These are phyloP conservation scores for Syngnathus scovelli DNA, from an alignment of 2,113 vertebrate genomes.

Conservation along the genomic window DNA sequence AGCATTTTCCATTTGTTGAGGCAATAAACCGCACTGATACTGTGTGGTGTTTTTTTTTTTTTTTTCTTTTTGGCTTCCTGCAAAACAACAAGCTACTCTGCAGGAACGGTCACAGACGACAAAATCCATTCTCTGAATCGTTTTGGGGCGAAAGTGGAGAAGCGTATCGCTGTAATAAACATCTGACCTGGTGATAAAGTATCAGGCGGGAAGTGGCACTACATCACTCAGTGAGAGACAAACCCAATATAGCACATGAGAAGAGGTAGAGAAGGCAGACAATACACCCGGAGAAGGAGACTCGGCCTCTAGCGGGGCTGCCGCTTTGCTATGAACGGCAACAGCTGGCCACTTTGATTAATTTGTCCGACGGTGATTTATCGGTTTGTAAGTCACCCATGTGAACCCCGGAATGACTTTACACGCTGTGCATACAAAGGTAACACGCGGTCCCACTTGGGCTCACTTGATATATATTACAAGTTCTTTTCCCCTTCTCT, in stretches of 20 bases:
- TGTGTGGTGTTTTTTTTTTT: no score
- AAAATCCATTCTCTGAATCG: constrained; percentile 27
- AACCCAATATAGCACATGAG: constrained; percentile 54
- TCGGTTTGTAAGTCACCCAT: constrained; percentile 56
- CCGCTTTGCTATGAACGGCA: constrained; percentile 54
- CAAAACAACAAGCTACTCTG: not conserved
- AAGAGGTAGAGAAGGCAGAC: constrained; percentile 20
- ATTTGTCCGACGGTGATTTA: constrained; percentile 68
- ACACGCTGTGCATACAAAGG: constrained; percentile 57
- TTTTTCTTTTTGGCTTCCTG: not conserved
- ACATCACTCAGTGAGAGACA: constrained; percentile 51
- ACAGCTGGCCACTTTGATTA: constrained; percentile 70
- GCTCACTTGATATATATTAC: constrained; percentile 49
- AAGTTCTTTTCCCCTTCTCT: constrained; percentile 14
- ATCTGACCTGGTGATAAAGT: constrained; percentile 49
- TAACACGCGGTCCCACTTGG: constrained; percentile 38
- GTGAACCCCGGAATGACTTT: constrained; percentile 52
- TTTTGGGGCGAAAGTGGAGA: constrained; percentile 21
- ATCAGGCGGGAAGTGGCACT: constrained; percentile 48
- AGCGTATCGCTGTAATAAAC: constrained; percentile 26
- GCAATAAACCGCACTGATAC: not conserved
- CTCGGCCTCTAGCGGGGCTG: constrained; percentile 30
- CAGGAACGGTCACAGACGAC: constrained; percentile 13
- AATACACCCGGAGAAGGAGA: constrained; percentile 25
- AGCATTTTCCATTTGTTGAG: not conserved